Evolutionary conservation across 92 coral and sea anemone genomes (phyloP).

Genomic region (Muricea muricata): DNA sequence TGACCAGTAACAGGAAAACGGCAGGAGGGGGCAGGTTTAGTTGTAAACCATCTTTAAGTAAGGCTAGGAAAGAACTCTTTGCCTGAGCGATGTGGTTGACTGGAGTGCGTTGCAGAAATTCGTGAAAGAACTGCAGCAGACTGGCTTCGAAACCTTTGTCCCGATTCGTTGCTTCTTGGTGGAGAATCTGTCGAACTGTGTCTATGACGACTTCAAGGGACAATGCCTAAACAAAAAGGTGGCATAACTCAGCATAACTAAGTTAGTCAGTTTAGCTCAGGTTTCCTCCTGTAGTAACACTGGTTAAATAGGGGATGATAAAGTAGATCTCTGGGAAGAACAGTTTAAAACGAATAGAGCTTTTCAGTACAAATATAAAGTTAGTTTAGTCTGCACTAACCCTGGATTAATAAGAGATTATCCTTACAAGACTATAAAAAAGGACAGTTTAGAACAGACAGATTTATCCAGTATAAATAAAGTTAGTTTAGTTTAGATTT

Average conservation of each 20-base stretch:
- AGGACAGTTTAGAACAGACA: not conserved
- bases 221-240: slow-evolving; percentile 67
- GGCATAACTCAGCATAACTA: not conserved
- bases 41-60: slow-evolving; percentile 94
- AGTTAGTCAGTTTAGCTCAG: not conserved
- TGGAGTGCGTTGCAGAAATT: slow-evolving; percentile 80
- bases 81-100: slow-evolving; percentile 77
- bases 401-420: not conserved
- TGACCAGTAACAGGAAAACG: slow-evolving; percentile 82
- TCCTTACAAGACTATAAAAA: not conserved
- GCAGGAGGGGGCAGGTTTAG: slow-evolving; percentile 90
- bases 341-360: not conserved
- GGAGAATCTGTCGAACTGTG: slow-evolving; percentile 91
- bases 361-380: not conserved
- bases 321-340: too few relatives aligned
- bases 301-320: too few relatives aligned
- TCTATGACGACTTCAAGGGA: slow-evolving; percentile 87
- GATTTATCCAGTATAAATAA: not conserved
- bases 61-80: slow-evolving; percentile 76
- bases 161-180: slow-evolving; percentile 81
- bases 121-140: slow-evolving; percentile 89
- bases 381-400: too few relatives aligned
- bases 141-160: slow-evolving; percentile 94
- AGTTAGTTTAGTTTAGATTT: slow-evolving; percentile 4
- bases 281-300: too few relatives aligned